Percentiles rank a stretch among this genome's conserved stretches.
These are phyloP conservation scores for Papilio polytes DNA, from an alignment of 1,140 invertebrate species.

Conservation along the genomic window DNA sequence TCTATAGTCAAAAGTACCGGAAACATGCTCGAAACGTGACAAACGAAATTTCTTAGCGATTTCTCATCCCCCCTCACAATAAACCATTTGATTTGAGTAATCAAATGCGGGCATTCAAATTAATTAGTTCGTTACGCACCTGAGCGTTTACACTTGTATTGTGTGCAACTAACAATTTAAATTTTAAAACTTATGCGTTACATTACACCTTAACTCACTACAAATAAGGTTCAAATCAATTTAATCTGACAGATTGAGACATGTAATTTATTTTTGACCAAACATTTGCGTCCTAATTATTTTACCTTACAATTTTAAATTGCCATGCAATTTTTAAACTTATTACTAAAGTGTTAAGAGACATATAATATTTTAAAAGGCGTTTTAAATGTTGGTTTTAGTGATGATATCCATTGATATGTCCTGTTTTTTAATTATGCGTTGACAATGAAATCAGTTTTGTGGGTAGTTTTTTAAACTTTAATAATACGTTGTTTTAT, in stretches of 20 bases:
- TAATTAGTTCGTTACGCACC: constrained; percentile 83
- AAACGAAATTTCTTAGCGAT: constrained; percentile 82
- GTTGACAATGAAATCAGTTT: constrained; percentile 56
- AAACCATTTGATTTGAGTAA: constrained; percentile 82
- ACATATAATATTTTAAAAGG: not conserved
- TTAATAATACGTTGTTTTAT: constrained; percentile 51
- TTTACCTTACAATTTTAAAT: constrained; percentile 25
- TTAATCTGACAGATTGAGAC: constrained; percentile 13
- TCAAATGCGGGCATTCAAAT: constrained; percentile 82
- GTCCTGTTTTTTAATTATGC: constrained; percentile 56
- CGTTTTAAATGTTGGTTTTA: constrained; percentile 13
- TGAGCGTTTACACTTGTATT: constrained; percentile 71
- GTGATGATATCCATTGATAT: constrained; percentile 48
- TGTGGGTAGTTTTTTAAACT: constrained; percentile 41
- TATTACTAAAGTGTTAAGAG: not conserved
- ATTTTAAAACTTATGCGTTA: not conserved
- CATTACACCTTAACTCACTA: not conserved
- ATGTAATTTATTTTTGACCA: constrained; percentile 30
- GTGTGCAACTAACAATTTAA: constrained; percentile 34
- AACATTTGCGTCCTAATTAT: constrained; percentile 27
- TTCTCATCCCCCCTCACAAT: constrained; percentile 81
- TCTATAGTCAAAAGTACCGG: constrained; percentile 71
- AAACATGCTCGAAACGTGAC: constrained; percentile 78
- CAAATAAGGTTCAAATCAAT: constrained; percentile 32
- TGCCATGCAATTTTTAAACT: constrained; percentile 28